phyloP scores from a whole-genome alignment of 1,140 invertebrate genomes.

The Leptinotarsa lineolata region DNA sequence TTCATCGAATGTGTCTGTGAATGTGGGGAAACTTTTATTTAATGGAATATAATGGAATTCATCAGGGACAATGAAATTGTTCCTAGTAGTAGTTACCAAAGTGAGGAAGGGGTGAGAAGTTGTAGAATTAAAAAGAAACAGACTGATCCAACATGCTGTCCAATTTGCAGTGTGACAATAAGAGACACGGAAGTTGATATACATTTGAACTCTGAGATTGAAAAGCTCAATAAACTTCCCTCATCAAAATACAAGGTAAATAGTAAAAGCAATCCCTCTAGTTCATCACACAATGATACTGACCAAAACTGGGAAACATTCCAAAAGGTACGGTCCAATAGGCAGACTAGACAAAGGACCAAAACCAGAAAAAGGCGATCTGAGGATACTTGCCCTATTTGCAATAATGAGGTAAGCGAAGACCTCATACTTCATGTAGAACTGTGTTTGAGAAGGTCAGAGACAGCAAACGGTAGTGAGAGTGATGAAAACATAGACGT shows the following conservation, averaged over 20 bases:
- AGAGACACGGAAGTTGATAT: slow-evolving; percentile 73
- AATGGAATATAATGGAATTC: slow-evolving; percentile 32
- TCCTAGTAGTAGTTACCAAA: slow-evolving; percentile 40
- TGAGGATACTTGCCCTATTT: slow-evolving; percentile 75
- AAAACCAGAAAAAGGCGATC: slow-evolving; percentile 63
- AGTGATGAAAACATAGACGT: slow-evolving; percentile 73
- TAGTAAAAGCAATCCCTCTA: slow-evolving; percentile 56
- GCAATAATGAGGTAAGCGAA: slow-evolving; percentile 69
- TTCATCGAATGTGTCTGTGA: neutral
- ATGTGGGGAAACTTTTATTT: slow-evolving; percentile 10
- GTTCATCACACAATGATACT: slow-evolving; percentile 58
- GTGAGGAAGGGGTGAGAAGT: slow-evolving; percentile 53
- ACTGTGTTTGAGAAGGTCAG: slow-evolving; percentile 65
- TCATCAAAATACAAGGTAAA: slow-evolving; percentile 43
- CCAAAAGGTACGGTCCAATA: slow-evolving; percentile 73
- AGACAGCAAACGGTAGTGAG: slow-evolving; percentile 62
- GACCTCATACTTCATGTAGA: slow-evolving; percentile 81
- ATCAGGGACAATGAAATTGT: slow-evolving; percentile 26
- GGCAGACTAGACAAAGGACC: slow-evolving; percentile 62
- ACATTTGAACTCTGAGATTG: slow-evolving; percentile 76
- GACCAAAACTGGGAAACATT: slow-evolving; percentile 75
- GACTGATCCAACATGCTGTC: slow-evolving; percentile 72
- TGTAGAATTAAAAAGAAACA: slow-evolving; percentile 55
- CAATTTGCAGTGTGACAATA: slow-evolving; percentile 78
- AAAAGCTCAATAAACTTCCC: slow-evolving; percentile 69